Evolutionary conservation across 2,113 vertebrate species (phyloP), one percentile per base, ranked within the genome.

Genomic region (Semnopithecus entellus): DNA sequence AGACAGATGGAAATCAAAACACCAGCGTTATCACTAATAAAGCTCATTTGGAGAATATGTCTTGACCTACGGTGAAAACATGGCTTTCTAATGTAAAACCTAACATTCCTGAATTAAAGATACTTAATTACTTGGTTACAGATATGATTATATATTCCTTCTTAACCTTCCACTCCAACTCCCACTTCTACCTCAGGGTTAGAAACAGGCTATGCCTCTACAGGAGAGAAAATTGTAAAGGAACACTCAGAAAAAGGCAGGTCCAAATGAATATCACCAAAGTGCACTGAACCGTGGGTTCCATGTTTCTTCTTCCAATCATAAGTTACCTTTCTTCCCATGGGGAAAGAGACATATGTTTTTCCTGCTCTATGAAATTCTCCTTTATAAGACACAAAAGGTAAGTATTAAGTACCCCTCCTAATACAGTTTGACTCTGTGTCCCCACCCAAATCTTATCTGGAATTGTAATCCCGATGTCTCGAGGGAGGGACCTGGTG

Each of bases 251-350:
- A 76, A 88, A 45, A 97, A 38, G 14, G 18, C 1, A 72, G 8
- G 6, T 23, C 40, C 64, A 22, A 5, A 3, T 90, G 23, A 50
- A 5, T n/a, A 10, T 40, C 45, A 8, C 2, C n/a, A 38, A 73
- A 72, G 23, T 22, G 4, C 20, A 12, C 20, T 35, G 40, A 79
- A 43, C 1, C 43, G 0, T 0, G 30, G 13, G 32, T 2, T 3
- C 7, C 61, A 12, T 61, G 3, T 30, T 66, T 30, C 45, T 25
- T 64, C n/a, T 70, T 27, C 22, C 57, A 43, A 0, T 70, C 64
- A 82, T 27, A 23, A 59, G 40, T 17, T 25, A 59, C 13, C 64
- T 81, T n/a, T 59, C 13, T 57, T 90, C 23, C 9, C 40, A 23
- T 6, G 38, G 45, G 68, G 12, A 68, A 68, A 75, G 8, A 85